These are phyloP conservation scores for Serinus canaria DNA, from an alignment of 2,113 vertebrate species.

Conservation along the genomic window DNA sequence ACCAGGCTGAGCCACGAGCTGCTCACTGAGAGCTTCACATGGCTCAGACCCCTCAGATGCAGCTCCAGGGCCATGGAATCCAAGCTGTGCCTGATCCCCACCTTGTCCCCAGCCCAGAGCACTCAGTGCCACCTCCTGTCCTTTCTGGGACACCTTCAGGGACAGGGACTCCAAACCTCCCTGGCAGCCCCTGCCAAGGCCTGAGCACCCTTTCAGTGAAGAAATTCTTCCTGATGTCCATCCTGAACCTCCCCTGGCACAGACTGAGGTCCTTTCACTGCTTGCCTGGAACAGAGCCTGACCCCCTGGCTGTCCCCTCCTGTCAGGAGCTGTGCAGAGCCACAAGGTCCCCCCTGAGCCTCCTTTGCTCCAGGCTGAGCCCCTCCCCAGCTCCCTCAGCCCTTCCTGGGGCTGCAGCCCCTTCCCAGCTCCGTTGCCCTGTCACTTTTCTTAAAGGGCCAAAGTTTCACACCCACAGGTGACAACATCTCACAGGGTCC, in stretches of 20 bases:
- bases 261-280: not conserved
- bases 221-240: not conserved
- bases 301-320: not conserved
- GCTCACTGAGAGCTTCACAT: not conserved
- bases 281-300: accelerated
- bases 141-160: not conserved
- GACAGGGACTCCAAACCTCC: not conserved
- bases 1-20: not conserved
- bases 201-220: too few species aligned
- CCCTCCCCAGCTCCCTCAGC: not conserved
- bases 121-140: accelerated
- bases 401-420: accelerated
- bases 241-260: not conserved
- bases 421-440: not conserved
- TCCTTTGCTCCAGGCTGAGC: not conserved
- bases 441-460: not conserved
- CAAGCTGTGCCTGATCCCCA: accelerated
- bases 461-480: not conserved
- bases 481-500: not conserved
- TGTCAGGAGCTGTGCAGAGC: not conserved
- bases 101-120: not conserved
- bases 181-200: accelerated
- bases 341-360: not conserved
- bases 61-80: accelerated
- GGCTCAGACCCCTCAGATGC: not conserved